phyloP scores from a whole-genome alignment of 2,888 invertebrate genomes.

The Metacarcinus magister region DNA sequence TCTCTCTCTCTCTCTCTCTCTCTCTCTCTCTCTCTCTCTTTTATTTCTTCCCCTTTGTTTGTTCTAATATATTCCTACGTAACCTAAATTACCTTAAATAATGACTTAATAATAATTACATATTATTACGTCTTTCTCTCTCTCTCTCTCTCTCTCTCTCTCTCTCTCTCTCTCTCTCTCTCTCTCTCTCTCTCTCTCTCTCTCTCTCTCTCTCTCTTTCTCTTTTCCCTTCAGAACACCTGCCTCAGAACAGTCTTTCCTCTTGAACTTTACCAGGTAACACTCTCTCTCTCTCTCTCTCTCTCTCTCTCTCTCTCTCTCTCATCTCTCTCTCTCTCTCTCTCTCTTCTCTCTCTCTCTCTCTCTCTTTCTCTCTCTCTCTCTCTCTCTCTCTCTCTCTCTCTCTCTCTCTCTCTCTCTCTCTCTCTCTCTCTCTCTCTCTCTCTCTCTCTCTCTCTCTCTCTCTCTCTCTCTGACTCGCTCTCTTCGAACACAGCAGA shows the following conservation, averaged over 20 bases:
- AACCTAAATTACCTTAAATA: too few relatives aligned
- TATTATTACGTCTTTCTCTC: too few relatives aligned
- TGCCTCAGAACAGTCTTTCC: neutral
- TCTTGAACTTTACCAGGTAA: neutral
- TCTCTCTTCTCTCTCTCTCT: neutral
- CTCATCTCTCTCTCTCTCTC: too few relatives aligned
- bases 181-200: neutral
- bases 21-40: neutral
- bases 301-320: neutral
- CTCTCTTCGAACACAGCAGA: neutral
- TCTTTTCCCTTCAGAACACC: neutral
- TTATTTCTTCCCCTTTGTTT: neutral
- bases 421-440: neutral
- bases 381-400: neutral
- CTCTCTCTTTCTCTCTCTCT: neutral
- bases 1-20: constrained; percentile 12
- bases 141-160: neutral
- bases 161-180: neutral
- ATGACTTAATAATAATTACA: too few relatives aligned
- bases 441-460: neutral
- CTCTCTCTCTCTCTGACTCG: neutral
- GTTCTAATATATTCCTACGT: too few relatives aligned
- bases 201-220: constrained; percentile 1
- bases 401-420: neutral
- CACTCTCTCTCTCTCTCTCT: neutral